A percentile compares a stretch with the other conserved stretches of the same genome.
Evolutionary conservation across 2,797 vertebrate genomes (phyloP).

Genomic region (Neomorphus geoffroyi): DNA sequence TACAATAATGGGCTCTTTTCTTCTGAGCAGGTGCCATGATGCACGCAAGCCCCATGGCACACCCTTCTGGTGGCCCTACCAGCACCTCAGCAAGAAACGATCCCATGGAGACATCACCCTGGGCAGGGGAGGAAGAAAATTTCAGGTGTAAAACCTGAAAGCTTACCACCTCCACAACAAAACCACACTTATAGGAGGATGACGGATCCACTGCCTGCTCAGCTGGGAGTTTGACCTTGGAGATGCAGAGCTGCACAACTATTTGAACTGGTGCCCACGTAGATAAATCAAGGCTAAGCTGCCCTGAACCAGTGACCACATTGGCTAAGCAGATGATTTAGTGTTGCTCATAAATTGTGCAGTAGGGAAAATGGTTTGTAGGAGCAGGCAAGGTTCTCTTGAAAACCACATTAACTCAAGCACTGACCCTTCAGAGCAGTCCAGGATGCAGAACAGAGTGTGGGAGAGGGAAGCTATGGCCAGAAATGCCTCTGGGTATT

Average conservation of each 20-base stretch:
- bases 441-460: accelerated
- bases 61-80: accelerated
- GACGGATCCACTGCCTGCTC: background rate
- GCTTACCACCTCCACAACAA: background rate
- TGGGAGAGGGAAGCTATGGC: background rate
- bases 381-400: background rate
- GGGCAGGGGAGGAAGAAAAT: background rate
- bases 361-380: background rate
- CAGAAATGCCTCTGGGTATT: background rate
- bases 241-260: background rate
- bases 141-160: background rate
- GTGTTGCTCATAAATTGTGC: accelerated
- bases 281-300: background rate
- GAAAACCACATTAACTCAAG: background rate
- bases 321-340: background rate
- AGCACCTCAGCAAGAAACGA: accelerated
- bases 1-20: background rate
- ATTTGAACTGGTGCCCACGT: background rate
- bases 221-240: background rate
- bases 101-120: background rate
- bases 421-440: background rate
- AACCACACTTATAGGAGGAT: background rate
- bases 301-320: accelerated
- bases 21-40: accelerated
- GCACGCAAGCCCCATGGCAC: accelerated